A percentile compares a stretch with the other conserved stretches of the same genome.
These are phyloP conservation scores for Hirudo medicinalis DNA, from an alignment of 1,140 invertebrate species.

Conservation along the genomic window DNA sequence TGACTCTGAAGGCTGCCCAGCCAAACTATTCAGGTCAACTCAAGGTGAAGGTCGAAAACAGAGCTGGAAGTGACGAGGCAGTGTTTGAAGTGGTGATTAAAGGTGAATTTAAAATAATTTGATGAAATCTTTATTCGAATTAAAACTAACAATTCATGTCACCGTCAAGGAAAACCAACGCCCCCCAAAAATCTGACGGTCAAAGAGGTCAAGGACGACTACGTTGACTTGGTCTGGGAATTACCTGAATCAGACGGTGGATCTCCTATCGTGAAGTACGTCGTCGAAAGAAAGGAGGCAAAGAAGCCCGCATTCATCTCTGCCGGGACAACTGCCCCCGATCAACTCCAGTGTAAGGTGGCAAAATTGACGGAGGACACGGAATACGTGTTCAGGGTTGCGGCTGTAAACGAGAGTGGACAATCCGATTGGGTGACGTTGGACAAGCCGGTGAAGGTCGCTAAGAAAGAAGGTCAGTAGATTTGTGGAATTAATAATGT, in stretches of 20 bases:
- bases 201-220: slow-evolving; percentile 80
- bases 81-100: slow-evolving; percentile 19
- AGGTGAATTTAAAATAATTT: slow-evolving; percentile 14
- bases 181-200: slow-evolving; percentile 54
- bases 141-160: background rate
- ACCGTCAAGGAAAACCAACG: slow-evolving; percentile 21
- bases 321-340: slow-evolving; percentile 26
- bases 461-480: slow-evolving; percentile 73
- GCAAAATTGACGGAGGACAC: slow-evolving; percentile 76
- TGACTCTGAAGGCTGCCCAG: slow-evolving; percentile 35
- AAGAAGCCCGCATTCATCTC: slow-evolving; percentile 32
- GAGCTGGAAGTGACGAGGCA: slow-evolving; percentile 16
- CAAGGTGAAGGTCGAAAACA: slow-evolving; percentile 18
- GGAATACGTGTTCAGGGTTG: slow-evolving; percentile 76
- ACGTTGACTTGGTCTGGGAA: slow-evolving; percentile 84
- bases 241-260: slow-evolving; percentile 82
- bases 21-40: slow-evolving; percentile 34
- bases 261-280: slow-evolving; percentile 84
- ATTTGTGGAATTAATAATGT: no score
- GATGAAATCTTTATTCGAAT: background rate
- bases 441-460: slow-evolving; percentile 69
- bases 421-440: slow-evolving; percentile 16
- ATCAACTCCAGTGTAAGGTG: slow-evolving; percentile 39
- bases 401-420: slow-evolving; percentile 62
- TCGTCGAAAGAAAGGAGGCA: slow-evolving; percentile 64